Evolutionary conservation across 64 coral and sea anemone genomes (phyloP), one percentile per base, ranked within the genome.

Genomic region (Montipora sp.): DNA sequence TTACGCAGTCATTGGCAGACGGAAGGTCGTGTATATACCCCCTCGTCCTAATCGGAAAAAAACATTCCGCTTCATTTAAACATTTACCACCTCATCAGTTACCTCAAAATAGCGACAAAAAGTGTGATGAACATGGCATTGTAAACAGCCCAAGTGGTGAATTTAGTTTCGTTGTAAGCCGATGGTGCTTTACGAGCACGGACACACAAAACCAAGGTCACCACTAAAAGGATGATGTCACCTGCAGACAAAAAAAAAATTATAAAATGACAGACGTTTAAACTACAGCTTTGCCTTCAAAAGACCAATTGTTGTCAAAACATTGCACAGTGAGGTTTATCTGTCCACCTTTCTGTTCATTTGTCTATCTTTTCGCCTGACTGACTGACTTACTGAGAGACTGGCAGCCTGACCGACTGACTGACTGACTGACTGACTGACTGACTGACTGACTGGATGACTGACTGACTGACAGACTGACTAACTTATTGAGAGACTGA

Each of bases 111-210:
- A 19, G 84, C 92, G 69, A 94, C 92, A 50, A 99, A 94, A 80
- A 89, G 87, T 18, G 90, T 96, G 71, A 92, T 81, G 81, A 99
- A 99, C 78, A 96, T 96, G 43, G 92, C 91, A 66, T 99, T 99
- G 66, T 99, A 99, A 66, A 99, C 96, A 18, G 94, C 95, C 98
- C 94, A 99, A 68, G 83, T 91, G 49, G 94, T 94, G 80, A 95
- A 99, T 13, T 92, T 89, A 57, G 91, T 96, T 87, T 99, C 98
- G 36, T 90, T 92, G 89, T 94, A 99, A 16, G 94, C 80, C 14
- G 94, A 99, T 7, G 98, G 98, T 14, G 98, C 94, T 46, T 94
- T 99, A 7, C 98, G 92, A 61, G 88, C 81, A 23, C 98, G 98
- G 21, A 93, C 80, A 88, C 98, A 99, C 45, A 99, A 43, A 90